phyloP scores from a whole-genome alignment of 2,113 vertebrate genomes.

The Thamnophis sirtalis region DNA sequence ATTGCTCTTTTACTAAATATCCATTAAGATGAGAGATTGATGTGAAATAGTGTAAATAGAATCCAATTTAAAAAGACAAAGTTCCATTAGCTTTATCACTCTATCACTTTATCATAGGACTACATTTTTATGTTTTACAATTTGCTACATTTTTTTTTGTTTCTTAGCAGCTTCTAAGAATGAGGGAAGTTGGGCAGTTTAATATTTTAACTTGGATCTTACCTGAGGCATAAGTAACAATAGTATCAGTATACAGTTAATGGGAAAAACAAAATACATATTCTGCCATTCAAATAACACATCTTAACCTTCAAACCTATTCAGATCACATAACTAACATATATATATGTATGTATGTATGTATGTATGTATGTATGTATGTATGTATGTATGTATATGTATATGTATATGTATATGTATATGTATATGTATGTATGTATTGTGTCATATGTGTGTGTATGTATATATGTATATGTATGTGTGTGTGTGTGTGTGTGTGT shows the following conservation, averaged over 20 bases:
- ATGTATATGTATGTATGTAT: no score
- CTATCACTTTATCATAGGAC: neutral
- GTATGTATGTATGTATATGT: no score
- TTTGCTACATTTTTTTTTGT: neutral
- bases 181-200: neutral
- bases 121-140: neutral
- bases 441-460: no score
- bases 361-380: no score
- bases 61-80: rapidly evolving
- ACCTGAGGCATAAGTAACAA: neutral
- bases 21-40: neutral
- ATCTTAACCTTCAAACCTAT: neutral
- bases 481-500: no score
- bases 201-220: neutral
- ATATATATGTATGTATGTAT: neutral
- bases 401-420: no score
- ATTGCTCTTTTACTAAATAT: neutral
- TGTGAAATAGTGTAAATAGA: neutral
- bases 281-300: neutral
- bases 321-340: neutral
- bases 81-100: neutral
- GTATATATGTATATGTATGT: no score
- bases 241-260: rapidly evolving
- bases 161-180: neutral
- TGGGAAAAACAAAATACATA: neutral